Base-by-base conservation (phyloP, 2,888 invertebrate genomes). In the Leucophenga montana region DNA sequence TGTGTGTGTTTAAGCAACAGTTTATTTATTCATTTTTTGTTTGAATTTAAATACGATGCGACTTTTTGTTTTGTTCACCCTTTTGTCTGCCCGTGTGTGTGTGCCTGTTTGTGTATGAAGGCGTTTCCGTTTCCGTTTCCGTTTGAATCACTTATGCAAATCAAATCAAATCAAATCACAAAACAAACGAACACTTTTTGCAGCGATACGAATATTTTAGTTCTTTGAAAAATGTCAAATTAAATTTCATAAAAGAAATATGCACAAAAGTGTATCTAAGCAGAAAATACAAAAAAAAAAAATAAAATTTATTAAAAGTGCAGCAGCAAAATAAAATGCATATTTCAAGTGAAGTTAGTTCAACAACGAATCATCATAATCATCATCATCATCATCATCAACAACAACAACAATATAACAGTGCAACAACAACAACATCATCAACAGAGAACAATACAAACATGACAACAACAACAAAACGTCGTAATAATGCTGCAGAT, bases 321-420 rank as follows among this genome's bases (percentile, higher is more conserved):
- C 48, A n/a, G 50, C 8, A 4, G 9, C 11, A 1, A 11, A 14
- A 20, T 54, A 82, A 78, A 89, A 95, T 95, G 95, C 95, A 95
- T 91, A 89, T 95, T 89, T 92, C 94, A 81, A 93, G 93, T 90
- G 95, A 95, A 91, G 93, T 94, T 87, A 92, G 92, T 87, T 93
- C 94, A 67, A 93, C 94, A 71, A 93, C 93, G 69, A 91, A 81
- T 70, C 16, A 89, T 75, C 90, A 90, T 62, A 87, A 90, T 22
- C 90, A 90, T 68, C 90, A 80, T 0, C 80, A 79, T 1, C 77
- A 75, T 0, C 75, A 73, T 0, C 76, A 74, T 0, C 78, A 77
- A 0, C 77, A 71, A 0, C 73, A 78, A 14, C 67, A 71, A 6
- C 61, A 11, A 18, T n/a, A 4, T 16, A 20, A 13, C 16, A 69